Evolutionary conservation across 2,888 invertebrate genomes (phyloP), one percentile per base, ranked within the genome.

Genomic region (Amblyjoppa fuscipennis): DNA sequence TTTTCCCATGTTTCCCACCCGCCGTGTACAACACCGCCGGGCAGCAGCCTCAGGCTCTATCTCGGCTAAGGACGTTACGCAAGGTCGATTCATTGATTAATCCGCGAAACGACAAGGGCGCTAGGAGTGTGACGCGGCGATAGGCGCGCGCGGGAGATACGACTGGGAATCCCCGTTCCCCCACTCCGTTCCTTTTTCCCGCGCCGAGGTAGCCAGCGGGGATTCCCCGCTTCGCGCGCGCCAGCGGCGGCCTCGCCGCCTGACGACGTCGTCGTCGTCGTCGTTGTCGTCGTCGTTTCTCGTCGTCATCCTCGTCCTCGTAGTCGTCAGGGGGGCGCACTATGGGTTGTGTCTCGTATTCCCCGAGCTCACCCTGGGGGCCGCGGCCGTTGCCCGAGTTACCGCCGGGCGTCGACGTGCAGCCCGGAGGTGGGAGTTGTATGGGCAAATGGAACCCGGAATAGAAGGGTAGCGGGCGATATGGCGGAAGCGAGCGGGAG

Each of bases 61-160:
- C 81, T 76, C 76, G 81, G 61, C 76, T 76, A 69, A 81, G 76
- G 70, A 81, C 81, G 81, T 87, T 84, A 84, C 81, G 86, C 87
- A 86, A 86, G 86, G 86, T 87, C 87, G 84, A 87, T 87, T 87
- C 87, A 87, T 87, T 86, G 87, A 87, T 87, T 87, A 86, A 86
- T 86, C 84, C 84, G 84, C 75, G 68, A 83, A 81, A 75, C 45
- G 38, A 71, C 77, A 78, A 79, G 69, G 80, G 80, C 68, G 83
- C 80, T 64, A 84, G 70, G 68, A 83, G 75, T 76, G 61, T 59
- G 49, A 71, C 20, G 45, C 51, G 59, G 31, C 31, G 34, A 61
- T 61, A 64, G 64, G 64, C 64, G 64, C 64, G 64, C 64, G 64
- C 61, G 41, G 56, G 64, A n/a, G 41, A 68, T 49, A 49, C 41